These are phyloP conservation scores for Vidua macroura DNA, from an alignment of 2,113 vertebrate species.

Conservation along the genomic window DNA sequence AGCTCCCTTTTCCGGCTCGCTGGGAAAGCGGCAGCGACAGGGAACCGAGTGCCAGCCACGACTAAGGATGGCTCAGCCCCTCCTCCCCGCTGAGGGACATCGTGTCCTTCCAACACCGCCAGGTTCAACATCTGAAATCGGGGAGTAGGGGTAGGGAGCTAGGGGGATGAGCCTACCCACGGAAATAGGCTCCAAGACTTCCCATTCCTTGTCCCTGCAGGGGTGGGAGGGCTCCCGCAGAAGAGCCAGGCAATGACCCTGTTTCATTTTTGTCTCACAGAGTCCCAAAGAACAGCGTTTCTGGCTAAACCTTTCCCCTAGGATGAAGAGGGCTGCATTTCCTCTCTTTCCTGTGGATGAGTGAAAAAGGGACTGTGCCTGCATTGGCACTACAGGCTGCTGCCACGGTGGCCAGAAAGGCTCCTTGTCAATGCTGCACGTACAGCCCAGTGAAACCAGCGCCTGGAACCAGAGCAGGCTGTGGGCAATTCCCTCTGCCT, in stretches of 20 bases:
- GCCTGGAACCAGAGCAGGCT: not conserved
- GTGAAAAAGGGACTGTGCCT: not conserved
- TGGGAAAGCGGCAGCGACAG: rapidly evolving
- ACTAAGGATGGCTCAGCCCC: not conserved
- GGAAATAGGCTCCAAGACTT: rapidly evolving
- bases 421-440: rapidly evolving
- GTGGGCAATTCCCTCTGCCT: not conserved
- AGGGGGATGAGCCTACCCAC: not conserved
- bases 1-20: not conserved
- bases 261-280: not conserved
- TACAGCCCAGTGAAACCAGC: not conserved
- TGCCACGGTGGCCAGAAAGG: not conserved
- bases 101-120: not conserved
- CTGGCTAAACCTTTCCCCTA: not conserved
- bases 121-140: not conserved
- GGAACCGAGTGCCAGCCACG: not conserved
- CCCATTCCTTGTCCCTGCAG: not conserved
- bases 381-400: not conserved
- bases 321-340: not conserved
- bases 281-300: not conserved
- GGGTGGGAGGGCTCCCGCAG: not conserved
- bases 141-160: not conserved
- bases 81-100: rapidly evolving
- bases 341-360: not conserved
- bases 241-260: not conserved